Conservation (phyloP, 2,888 invertebrate species). For the Cerastoderma edule region DNA sequence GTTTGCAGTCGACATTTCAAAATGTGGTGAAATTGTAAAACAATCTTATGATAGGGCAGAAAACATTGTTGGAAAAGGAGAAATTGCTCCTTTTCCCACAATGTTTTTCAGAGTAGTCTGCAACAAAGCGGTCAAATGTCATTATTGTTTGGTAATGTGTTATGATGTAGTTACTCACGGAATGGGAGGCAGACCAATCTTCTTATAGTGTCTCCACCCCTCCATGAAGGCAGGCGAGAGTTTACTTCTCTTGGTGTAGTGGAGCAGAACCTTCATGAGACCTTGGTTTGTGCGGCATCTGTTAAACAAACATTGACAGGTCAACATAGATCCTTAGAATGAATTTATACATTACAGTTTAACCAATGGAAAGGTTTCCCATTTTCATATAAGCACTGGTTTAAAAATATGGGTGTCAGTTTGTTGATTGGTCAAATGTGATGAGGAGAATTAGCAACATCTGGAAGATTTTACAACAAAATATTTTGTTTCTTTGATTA, state of each 20-base stretch:
- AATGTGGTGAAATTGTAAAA: too few species aligned
- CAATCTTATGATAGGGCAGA: too few species aligned
- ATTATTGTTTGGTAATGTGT: neutral
- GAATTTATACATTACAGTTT: too few species aligned
- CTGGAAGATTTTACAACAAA: too few species aligned
- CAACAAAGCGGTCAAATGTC: neutral
- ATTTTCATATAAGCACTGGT: too few species aligned
- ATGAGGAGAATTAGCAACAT: too few species aligned
- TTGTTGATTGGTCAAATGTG: too few species aligned
- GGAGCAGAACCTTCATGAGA: constrained; percentile 79
- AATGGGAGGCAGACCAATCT: constrained; percentile 79
- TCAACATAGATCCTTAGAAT: too few species aligned
- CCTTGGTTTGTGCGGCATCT: constrained; percentile 81
- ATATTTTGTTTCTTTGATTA: too few species aligned
- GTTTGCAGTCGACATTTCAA: too few species aligned
- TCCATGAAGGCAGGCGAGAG: constrained; percentile 80
- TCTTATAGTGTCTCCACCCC: constrained; percentile 82
- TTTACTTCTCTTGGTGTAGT: constrained; percentile 77
- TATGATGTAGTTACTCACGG: constrained; percentile 69
- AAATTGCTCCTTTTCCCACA: constrained; percentile 3
- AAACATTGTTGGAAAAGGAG: constrained; percentile 9
- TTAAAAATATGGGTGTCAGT: too few species aligned
- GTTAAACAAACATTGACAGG: constrained; percentile 27
- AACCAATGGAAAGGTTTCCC: too few species aligned
- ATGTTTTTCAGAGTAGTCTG: constrained; percentile 3